A percentile compares a stretch with the other conserved stretches of the same genome.
These are phyloP conservation scores for Drosophila repletoides DNA, from an alignment of 1,140 invertebrate species.

Conservation along the genomic window DNA sequence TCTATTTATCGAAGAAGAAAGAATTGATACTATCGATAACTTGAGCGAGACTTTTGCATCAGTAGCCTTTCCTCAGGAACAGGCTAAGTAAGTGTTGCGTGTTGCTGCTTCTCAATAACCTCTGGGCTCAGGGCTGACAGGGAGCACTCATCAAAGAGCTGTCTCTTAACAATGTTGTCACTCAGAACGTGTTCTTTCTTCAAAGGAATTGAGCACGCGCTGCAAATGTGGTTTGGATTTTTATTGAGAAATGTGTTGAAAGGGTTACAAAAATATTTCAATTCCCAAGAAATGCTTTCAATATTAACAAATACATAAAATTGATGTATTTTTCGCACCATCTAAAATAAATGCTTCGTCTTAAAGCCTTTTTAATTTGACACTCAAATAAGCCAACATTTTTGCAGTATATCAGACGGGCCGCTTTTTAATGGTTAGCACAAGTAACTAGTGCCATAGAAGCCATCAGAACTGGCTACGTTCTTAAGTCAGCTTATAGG, in stretches of 20 bases:
- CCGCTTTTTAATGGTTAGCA: neutral
- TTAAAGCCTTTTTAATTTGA: too few species aligned
- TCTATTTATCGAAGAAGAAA: too few species aligned
- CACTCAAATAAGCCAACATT: constrained; percentile 1
- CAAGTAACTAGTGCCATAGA: constrained; percentile 20
- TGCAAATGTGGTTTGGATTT: neutral
- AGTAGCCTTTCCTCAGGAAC: neutral
- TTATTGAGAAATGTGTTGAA: too few species aligned
- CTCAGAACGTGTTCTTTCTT: neutral
- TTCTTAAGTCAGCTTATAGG: constrained; percentile 19
- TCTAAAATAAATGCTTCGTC: too few species aligned
- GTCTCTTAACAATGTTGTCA: neutral
- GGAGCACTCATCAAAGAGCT: constrained; percentile 5
- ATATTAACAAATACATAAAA: too few species aligned
- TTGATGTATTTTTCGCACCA: too few species aligned
- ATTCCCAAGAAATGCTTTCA: too few species aligned
- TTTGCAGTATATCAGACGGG: neutral
- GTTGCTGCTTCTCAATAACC: neutral
- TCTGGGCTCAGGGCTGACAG: constrained; percentile 16
- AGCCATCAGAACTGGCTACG: constrained; percentile 22
- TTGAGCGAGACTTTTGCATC: too few species aligned
- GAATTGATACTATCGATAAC: too few species aligned
- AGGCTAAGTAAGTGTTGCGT: constrained; percentile 4
- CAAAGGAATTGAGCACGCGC: neutral
- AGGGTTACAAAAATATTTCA: too few species aligned